A percentile compares a stretch with the other conserved stretches of the same genome.
These are phyloP conservation scores for Abscondita cerata DNA, from an alignment of 2,888 invertebrate genomes.

Conservation along the genomic window DNA sequence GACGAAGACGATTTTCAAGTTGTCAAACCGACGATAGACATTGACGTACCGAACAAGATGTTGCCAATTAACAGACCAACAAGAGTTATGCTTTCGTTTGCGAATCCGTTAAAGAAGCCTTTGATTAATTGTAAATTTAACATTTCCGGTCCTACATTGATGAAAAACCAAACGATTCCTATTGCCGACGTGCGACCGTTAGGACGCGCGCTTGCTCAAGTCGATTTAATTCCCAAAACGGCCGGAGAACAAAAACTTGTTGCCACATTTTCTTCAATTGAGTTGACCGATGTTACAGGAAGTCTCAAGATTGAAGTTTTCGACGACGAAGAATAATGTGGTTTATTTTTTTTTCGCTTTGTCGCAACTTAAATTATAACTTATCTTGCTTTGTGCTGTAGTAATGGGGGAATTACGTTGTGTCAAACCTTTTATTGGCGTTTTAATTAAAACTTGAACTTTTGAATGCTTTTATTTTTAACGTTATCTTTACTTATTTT, in stretches of 20 bases:
- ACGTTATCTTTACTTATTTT: too few relatives aligned
- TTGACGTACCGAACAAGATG: constrained; percentile 70
- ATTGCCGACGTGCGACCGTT: constrained; percentile 65
- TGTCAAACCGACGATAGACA: constrained; percentile 71
- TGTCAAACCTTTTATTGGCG: too few relatives aligned
- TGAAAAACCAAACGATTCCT: constrained; percentile 64
- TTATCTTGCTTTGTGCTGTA: too few relatives aligned
- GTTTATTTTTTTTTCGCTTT: neutral
- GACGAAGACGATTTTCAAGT: constrained; percentile 85
- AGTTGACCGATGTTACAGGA: constrained; percentile 75
- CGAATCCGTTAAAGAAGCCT: constrained; percentile 71
- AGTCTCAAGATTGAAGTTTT: constrained; percentile 67
- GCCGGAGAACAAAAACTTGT: constrained; percentile 71
- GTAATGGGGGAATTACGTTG: too few relatives aligned
- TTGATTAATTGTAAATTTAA: constrained; percentile 74
- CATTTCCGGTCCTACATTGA: constrained; percentile 73
- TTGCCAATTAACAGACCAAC: constrained; percentile 64
- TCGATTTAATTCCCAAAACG: constrained; percentile 69
- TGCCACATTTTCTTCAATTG: constrained; percentile 73
- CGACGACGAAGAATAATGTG: constrained; percentile 21
- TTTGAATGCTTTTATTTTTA: too few relatives aligned
- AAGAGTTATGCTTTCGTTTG: constrained; percentile 66
- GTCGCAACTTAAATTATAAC: too few relatives aligned
- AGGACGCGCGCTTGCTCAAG: constrained; percentile 62
- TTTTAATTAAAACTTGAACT: too few relatives aligned